A percentile compares a stretch with the other conserved stretches of the same genome.
Conservation (phyloP, 2,797 vertebrate genomes). For the Pelobates cultripes region DNA sequence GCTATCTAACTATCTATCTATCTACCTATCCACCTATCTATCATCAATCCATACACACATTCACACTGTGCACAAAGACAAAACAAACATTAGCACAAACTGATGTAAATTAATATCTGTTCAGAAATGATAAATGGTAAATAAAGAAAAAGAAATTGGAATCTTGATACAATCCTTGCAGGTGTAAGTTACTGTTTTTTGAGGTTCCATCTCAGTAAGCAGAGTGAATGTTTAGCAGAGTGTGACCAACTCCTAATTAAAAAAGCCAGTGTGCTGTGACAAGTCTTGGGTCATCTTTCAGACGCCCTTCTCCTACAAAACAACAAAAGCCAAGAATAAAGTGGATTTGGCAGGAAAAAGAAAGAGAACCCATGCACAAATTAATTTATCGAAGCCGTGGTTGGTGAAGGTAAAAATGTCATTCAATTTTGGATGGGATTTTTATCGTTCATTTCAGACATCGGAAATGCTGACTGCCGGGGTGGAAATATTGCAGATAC, state of each 20-base stretch:
- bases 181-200: constrained; percentile 65
- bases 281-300: constrained; percentile 61
- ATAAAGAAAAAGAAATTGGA: constrained; percentile 58
- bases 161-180: constrained; percentile 62
- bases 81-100: not conserved
- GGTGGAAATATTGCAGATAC: not conserved
- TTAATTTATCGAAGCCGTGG: constrained; percentile 51
- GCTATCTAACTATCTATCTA: too few species aligned
- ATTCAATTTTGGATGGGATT: constrained; percentile 43
- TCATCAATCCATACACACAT: too few species aligned
- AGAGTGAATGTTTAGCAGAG: constrained; percentile 65
- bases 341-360: constrained; percentile 49
- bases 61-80: too few species aligned
- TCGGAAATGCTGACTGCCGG: constrained; percentile 20
- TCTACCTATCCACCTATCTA: too few species aligned
- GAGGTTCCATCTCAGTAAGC: constrained; percentile 67
- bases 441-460: constrained; percentile 32
- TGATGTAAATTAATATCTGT: not conserved
- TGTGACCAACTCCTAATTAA: constrained; percentile 72
- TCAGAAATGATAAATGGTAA: constrained; percentile 66
- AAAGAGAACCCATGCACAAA: constrained; percentile 36
- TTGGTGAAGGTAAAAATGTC: constrained; percentile 50
- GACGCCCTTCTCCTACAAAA: constrained; percentile 52
- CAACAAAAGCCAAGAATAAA: constrained; percentile 54
- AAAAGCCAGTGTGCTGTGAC: constrained; percentile 61